These are phyloP conservation scores for Drosophila nannoptera DNA, from an alignment of 1,140 invertebrate genomes.

Conservation along the genomic window DNA sequence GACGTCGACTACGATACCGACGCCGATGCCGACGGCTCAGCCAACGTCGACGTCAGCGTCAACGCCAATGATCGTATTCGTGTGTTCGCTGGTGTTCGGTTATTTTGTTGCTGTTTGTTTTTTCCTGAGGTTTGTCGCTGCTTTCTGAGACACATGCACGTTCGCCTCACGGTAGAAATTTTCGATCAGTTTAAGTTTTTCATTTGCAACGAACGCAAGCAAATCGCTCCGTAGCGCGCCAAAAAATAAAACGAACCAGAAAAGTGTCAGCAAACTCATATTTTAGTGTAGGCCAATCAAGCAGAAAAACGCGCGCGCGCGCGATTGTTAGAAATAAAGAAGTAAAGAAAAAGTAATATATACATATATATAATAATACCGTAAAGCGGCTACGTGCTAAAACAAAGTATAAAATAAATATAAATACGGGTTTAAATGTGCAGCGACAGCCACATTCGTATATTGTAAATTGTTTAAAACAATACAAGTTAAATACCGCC, in stretches of 20 bases:
- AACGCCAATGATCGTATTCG: slow-evolving; percentile 35
- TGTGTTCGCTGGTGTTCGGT: slow-evolving; percentile 39
- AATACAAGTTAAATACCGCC: slow-evolving; percentile 39
- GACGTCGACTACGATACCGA: slow-evolving; percentile 17
- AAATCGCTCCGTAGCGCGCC: slow-evolving; percentile 48
- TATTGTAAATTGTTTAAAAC: slow-evolving; percentile 47
- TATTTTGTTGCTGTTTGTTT: slow-evolving; percentile 23
- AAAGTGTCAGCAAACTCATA: slow-evolving; percentile 32
- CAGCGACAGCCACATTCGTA: slow-evolving; percentile 27
- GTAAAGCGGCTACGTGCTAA: slow-evolving; percentile 40
- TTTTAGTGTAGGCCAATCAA: slow-evolving; percentile 25
- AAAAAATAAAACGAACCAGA: slow-evolving; percentile 53
- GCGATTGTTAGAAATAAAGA: slow-evolving; percentile 21
- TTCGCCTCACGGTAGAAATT: slow-evolving; percentile 63
- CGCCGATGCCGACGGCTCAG: slow-evolving; percentile 13
- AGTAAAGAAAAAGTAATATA: background rate
- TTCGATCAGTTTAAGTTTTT: slow-evolving; percentile 78
- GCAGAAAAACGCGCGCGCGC: slow-evolving; percentile 42
- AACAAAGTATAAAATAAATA: slow-evolving; percentile 32
- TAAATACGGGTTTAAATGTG: slow-evolving; percentile 44
- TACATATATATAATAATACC: slow-evolving; percentile 17
- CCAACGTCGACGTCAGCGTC: slow-evolving; percentile 21
- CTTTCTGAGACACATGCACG: slow-evolving; percentile 47
- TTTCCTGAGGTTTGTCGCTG: slow-evolving; percentile 36
- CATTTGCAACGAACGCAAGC: slow-evolving; percentile 76